phyloP scores from a whole-genome alignment of 2,888 invertebrate species.

The Eupithecia inturbata region DNA sequence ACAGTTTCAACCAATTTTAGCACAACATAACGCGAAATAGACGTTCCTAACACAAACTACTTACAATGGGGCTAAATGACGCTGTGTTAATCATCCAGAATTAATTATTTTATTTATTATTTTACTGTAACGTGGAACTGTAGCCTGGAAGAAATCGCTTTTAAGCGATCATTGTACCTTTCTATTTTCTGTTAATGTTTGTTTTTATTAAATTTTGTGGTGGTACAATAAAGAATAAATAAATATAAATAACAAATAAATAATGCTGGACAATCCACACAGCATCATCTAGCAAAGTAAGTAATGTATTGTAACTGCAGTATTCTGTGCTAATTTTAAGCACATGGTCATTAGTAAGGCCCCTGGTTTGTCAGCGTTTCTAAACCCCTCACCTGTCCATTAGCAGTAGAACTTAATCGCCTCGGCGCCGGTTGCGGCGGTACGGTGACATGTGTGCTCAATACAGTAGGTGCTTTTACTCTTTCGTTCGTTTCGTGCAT shows the following conservation, averaged over 20 bases:
- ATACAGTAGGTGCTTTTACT: slow-evolving; percentile 46
- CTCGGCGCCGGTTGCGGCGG: slow-evolving; percentile 78
- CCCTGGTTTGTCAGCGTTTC: neutral
- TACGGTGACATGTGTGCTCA: slow-evolving; percentile 38
- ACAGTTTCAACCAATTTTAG: neutral
- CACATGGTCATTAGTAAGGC: neutral
- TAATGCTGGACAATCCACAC: too few species aligned
- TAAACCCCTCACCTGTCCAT: slow-evolving; percentile 70
- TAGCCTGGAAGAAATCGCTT: too few species aligned
- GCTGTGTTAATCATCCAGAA: neutral
- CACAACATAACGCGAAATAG: neutral
- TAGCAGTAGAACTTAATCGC: slow-evolving; percentile 69
- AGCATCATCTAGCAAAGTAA: too few species aligned
- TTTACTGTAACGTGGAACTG: too few species aligned
- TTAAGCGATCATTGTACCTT: too few species aligned
- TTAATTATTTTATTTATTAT: neutral
- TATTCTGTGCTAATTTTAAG: neutral
- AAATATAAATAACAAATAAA: too few species aligned
- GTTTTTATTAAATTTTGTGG: too few species aligned
- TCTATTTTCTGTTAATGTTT: too few species aligned
- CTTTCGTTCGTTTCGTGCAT: slow-evolving; percentile 37
- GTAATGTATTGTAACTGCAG: too few species aligned
- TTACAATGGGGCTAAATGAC: neutral
- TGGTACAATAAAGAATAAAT: too few species aligned
- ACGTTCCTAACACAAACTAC: neutral